Evolutionary conservation across 2,113 vertebrate species (phyloP), one percentile per base, ranked within the genome.

Genomic region (Ophthalmolycus amberensis): DNA sequence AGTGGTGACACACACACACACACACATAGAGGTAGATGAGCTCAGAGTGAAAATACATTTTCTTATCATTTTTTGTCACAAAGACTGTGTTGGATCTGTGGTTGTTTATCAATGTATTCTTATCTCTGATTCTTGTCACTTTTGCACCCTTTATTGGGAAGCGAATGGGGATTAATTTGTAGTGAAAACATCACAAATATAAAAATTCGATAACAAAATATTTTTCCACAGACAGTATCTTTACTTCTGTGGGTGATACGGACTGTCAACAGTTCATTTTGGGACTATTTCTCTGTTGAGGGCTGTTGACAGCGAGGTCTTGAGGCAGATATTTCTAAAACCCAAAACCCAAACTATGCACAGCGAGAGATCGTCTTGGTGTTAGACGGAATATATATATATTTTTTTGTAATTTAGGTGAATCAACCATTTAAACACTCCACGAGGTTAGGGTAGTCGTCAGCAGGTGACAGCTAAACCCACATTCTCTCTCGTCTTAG

Each of bases 21-120:
- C 37, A 40, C 38, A 40, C 44, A 48, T 16, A 16, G 16, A 79
- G 32, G 27, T 62, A 71, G 32, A 71, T 34, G 46, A 52, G 27
- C 38, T 46, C 29, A 34, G 62, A 38, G 10, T 40, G 14, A 58
- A 75, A 67, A 16, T 1, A 56, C 5, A 18, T 3, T 38, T 77
- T 69, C 64, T 40, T 40, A 66, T 71, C 5, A 69, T 62, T 52
- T 32, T 27, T 42, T 56, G 38, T 74, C 44, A 38, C n/a, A 71
- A 64, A 29, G 48, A 65, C 11, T 63, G 27, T 8, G 67, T 87
- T n/a, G 1, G 14, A 1, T 60, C 5, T 18, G 29, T 48, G 11
- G 10, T 5, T 16, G 27, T 29, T 44, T 32, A 42, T 66, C 22
- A 48, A 9, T 44, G 64, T 18, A 32, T 27, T 56, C 9, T 5